Evolutionary conservation across 2,797 vertebrate species (phyloP).

Genomic region (Microcaecilia unicolor): DNA sequence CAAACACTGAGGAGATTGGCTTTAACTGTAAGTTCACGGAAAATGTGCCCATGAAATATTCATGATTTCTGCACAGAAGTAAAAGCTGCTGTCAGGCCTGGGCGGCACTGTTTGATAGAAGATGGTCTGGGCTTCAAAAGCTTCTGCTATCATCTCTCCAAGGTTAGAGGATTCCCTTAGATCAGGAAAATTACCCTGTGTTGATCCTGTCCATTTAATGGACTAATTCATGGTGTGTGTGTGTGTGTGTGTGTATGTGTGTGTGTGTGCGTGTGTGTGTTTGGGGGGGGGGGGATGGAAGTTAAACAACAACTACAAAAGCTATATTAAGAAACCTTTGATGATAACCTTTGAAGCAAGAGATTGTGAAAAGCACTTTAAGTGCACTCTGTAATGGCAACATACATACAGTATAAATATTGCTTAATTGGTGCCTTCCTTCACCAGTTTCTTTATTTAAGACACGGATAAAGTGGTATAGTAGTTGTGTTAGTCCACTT

Average conservation of each 20-base stretch:
- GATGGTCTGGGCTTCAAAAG: slow-evolving; percentile 24
- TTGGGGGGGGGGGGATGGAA: slow-evolving; percentile 38
- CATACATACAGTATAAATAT: slow-evolving; percentile 21
- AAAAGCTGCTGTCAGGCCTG: slow-evolving; percentile 13
- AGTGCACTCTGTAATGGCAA: slow-evolving; percentile 17
- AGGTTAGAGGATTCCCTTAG: slow-evolving; percentile 23
- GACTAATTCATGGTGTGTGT: too few relatives aligned
- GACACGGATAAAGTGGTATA: too few relatives aligned
- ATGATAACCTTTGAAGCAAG: slow-evolving; percentile 46
- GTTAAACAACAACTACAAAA: slow-evolving; percentile 39
- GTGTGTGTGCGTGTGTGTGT: too few relatives aligned
- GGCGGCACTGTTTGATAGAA: slow-evolving; percentile 30
- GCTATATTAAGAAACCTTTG: slow-evolving; percentile 30
- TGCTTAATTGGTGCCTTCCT: slow-evolving; percentile 26
- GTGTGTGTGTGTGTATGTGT: too few relatives aligned
- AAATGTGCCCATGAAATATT: slow-evolving; percentile 47
- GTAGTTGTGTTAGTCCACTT: too few relatives aligned
- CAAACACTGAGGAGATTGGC: slow-evolving; percentile 33
- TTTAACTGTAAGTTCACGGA: slow-evolving; percentile 35
- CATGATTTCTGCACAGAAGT: slow-evolving; percentile 27
- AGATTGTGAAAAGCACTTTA: slow-evolving; percentile 39
- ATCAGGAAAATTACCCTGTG: slow-evolving; percentile 28
- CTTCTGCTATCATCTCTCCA: slow-evolving; percentile 25
- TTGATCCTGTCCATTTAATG: slow-evolving; percentile 17
- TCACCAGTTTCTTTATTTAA: too few relatives aligned